A percentile compares a stretch with the other conserved stretches of the same genome.
Evolutionary conservation across 53 echinoderm and acorn worm genomes (phyloP).

Genomic region (Luidia sarsii): DNA sequence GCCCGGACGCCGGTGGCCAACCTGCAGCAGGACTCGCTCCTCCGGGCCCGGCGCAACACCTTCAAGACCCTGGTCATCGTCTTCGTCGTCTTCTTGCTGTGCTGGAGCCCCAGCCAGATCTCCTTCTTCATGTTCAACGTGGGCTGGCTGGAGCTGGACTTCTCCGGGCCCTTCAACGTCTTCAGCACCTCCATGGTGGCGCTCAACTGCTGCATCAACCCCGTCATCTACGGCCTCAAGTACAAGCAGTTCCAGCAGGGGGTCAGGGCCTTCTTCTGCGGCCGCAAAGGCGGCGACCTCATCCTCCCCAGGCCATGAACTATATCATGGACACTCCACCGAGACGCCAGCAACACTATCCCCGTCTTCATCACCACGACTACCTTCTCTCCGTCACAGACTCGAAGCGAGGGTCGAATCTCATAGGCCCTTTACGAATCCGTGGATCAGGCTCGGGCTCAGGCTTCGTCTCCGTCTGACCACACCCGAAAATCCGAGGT

Average conservation of each 20-base stretch:
- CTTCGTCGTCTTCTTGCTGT: constrained; percentile 39
- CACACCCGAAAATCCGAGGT: no score
- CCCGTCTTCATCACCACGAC: no score
- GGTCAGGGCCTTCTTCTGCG: neutral
- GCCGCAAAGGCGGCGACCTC: neutral
- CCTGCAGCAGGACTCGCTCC: constrained; percentile 30
- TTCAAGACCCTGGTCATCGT: constrained; percentile 60
- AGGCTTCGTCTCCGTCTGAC: no score
- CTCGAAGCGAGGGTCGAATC: no score
- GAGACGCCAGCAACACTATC: no score
- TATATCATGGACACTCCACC: neutral
- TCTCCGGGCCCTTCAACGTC: constrained; percentile 27
- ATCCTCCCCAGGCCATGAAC: neutral
- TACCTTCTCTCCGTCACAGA: no score
- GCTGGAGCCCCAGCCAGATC: constrained; percentile 59
- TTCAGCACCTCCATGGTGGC: constrained; percentile 45
- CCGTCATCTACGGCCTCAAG: constrained; percentile 51
- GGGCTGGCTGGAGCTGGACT: constrained; percentile 40
- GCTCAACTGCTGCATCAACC: constrained; percentile 48
- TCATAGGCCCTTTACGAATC: no score
- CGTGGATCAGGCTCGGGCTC: no score
- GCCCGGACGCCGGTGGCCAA: neutral
- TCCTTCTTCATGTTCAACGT: constrained; percentile 55
- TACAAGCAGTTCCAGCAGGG: constrained; percentile 56
- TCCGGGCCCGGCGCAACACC: no score